phyloP scores from a whole-genome alignment of 2,797 vertebrate species.

The Menidia menidia region DNA sequence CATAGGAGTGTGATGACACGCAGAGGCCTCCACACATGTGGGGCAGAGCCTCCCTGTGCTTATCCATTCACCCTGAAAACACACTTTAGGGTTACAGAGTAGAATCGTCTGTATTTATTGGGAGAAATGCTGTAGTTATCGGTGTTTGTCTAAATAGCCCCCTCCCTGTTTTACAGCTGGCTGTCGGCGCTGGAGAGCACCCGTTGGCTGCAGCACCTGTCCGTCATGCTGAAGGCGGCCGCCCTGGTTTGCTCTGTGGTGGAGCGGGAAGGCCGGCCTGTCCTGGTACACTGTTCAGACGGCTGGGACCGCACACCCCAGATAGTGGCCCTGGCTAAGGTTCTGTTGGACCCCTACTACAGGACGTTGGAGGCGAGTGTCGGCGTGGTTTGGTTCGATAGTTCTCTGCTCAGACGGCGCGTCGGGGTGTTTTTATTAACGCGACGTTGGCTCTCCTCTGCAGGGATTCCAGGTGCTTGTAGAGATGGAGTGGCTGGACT shows the following conservation, averaged over 20 bases:
- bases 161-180: constrained; percentile 85
- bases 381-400: constrained; percentile 46
- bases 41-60: constrained; percentile 11
- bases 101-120: background rate
- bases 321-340: constrained; percentile 94
- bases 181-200: constrained; percentile 97
- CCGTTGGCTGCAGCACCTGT: constrained; percentile 98
- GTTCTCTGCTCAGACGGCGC: too few species aligned
- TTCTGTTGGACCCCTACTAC: constrained; percentile 96
- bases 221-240: constrained; percentile 96
- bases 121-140: background rate
- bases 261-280: constrained; percentile 94
- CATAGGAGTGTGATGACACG: constrained; percentile 7
- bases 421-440: background rate
- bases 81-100: background rate
- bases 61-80: constrained; percentile 2
- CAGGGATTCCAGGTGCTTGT: constrained; percentile 98
- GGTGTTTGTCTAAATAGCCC: constrained; percentile 15
- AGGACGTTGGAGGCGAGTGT: constrained; percentile 89
- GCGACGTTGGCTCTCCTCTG: background rate
- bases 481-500: constrained; percentile 98
- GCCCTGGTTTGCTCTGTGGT: constrained; percentile 92
- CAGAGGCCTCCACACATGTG: constrained; percentile 7
- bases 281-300: constrained; percentile 96
- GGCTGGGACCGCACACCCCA: constrained; percentile 98